Conservation (phyloP, 2,797 vertebrate genomes). For the Enteromius thamalakanensis region DNA sequence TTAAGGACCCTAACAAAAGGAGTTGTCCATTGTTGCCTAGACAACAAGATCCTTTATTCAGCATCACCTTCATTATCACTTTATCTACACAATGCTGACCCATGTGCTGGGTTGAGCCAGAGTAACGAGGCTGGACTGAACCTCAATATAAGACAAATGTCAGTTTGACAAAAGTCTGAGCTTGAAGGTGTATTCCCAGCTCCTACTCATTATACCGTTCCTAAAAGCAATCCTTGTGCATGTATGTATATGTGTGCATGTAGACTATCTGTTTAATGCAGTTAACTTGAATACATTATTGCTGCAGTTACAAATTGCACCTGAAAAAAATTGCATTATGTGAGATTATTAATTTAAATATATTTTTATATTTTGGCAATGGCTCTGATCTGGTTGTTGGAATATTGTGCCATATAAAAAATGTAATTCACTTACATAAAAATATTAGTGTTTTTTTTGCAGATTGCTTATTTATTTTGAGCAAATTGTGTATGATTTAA, state of each 20-base stretch:
- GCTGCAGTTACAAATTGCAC: background rate
- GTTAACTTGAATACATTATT: background rate
- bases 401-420: no score
- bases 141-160: slow-evolving; percentile 39
- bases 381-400: background rate
- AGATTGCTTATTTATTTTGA: no score
- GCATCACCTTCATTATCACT: no score
- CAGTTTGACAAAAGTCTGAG: background rate
- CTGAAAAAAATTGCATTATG: no score
- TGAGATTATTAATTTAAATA: background rate
- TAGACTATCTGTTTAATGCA: background rate
- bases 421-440: no score
- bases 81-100: slow-evolving; percentile 23
- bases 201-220: background rate
- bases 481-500: no score
- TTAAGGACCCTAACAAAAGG: background rate
- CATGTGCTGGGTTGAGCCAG: slow-evolving; percentile 15
- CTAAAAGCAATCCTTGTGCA: background rate
- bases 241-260: background rate
- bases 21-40: slow-evolving; percentile 29
- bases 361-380: background rate
- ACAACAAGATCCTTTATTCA: slow-evolving; percentile 29
- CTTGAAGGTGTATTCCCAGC: background rate
- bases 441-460: no score
- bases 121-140: slow-evolving; percentile 32